Percentiles rank a stretch among this genome's conserved stretches.
Conservation (phyloP, 1,140 invertebrate species). For the Drosophila seguyi region DNA sequence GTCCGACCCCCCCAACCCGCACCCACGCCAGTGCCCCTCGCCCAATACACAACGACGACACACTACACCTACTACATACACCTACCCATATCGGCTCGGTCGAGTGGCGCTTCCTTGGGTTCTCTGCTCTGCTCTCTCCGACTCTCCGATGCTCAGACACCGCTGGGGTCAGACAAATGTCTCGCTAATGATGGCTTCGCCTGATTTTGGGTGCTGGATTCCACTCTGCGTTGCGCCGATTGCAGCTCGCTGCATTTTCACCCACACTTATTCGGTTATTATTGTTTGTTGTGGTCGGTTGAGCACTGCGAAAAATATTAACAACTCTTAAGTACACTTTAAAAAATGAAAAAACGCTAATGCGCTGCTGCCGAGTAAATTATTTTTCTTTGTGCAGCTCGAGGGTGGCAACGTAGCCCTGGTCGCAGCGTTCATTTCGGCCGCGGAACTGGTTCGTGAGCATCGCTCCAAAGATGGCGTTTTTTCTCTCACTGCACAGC, state of each 20-base stretch:
- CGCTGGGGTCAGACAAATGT: slow-evolving; percentile 45
- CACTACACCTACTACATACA: slow-evolving; percentile 22
- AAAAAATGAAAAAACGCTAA: slow-evolving; percentile 48
- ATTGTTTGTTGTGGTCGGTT: slow-evolving; percentile 52
- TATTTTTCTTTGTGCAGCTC: slow-evolving; percentile 56
- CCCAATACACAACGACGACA: slow-evolving; percentile 3
- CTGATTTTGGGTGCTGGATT: slow-evolving; percentile 33
- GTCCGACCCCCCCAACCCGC: slow-evolving; percentile 20
- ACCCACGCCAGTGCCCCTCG: slow-evolving; percentile 16
- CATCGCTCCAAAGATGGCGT: slow-evolving; percentile 1
- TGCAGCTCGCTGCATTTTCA: slow-evolving; percentile 49
- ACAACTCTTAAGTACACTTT: slow-evolving; percentile 54
- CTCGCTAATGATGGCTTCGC: slow-evolving; percentile 48
- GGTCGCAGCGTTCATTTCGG: slow-evolving; percentile 24
- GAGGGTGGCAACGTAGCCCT: slow-evolving; percentile 43
- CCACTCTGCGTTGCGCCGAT: slow-evolving; percentile 41
- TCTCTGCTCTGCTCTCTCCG: slow-evolving; percentile 27
- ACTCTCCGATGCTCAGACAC: slow-evolving; percentile 42
- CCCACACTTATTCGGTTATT: slow-evolving; percentile 51
- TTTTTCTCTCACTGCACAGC: slow-evolving; percentile 33
- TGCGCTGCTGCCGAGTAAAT: slow-evolving; percentile 53
- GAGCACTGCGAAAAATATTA: slow-evolving; percentile 60
- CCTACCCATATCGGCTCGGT: slow-evolving; percentile 41
- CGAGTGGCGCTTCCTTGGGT: slow-evolving; percentile 45
- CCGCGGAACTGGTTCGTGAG: slow-evolving; percentile 24